A percentile compares a stretch with the other conserved stretches of the same genome.
These are phyloP conservation scores for Melanotus villosus DNA, from an alignment of 2,888 invertebrate species.

Conservation along the genomic window DNA sequence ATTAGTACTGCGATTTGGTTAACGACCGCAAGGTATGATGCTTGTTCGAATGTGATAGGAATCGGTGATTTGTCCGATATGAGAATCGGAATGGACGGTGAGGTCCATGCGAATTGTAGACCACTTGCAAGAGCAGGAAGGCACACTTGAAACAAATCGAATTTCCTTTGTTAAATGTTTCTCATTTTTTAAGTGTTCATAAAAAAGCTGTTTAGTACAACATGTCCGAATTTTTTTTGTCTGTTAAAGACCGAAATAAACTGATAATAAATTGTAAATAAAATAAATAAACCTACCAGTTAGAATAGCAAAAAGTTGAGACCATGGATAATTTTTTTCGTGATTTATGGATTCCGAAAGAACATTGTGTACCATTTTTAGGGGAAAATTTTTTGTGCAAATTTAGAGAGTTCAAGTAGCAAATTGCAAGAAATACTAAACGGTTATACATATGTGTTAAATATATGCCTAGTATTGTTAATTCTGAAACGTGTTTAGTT, in stretches of 20 bases:
- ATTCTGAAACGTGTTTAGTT: too few species aligned
- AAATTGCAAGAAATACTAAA: too few species aligned
- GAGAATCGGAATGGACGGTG: conserved; percentile 61
- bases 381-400: too few species aligned
- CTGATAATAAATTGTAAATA: too few species aligned
- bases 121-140: conserved; percentile 37
- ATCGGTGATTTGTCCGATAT: conserved; percentile 55
- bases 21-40: conserved; percentile 60
- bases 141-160: conserved; percentile 42
- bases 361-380: too few species aligned
- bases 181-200: background rate
- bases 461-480: too few species aligned
- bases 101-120: conserved; percentile 59
- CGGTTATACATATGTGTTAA: too few species aligned
- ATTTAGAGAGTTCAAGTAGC: too few species aligned
- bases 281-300: conserved; percentile 32
- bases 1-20: conserved; percentile 57
- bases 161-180: conserved; percentile 15
- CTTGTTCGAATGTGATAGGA: conserved; percentile 58
- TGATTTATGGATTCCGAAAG: background rate
- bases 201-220: too few species aligned
- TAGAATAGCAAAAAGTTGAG: conserved; percentile 35
- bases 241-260: too few species aligned
- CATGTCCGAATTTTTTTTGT: too few species aligned
- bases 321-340: background rate